Conservation (phyloP, 2,113 vertebrate genomes). For the Isichthys henryi region DNA sequence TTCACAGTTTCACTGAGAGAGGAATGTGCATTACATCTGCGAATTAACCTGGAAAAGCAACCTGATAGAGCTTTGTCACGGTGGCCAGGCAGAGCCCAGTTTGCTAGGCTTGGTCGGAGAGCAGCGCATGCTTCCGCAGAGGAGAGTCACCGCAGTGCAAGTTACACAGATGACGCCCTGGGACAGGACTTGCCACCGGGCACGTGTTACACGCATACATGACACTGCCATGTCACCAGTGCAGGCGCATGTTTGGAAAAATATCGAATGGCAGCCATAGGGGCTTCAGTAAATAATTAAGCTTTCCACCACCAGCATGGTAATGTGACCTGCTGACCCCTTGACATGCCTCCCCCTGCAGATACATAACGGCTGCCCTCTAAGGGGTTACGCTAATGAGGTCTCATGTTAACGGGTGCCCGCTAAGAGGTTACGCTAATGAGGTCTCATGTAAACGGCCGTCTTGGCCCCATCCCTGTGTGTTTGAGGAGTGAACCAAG, state of each 20-base stretch:
- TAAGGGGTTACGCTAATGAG: conserved; percentile 34
- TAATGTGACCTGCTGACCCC: conserved; percentile 34
- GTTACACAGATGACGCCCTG: neutral
- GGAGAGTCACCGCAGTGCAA: neutral
- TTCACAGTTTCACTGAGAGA: neutral
- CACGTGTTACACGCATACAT: no score
- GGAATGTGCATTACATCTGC: neutral
- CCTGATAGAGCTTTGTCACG: neutral
- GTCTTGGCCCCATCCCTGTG: conserved; percentile 13
- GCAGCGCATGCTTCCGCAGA: neutral
- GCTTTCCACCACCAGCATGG: conserved; percentile 26
- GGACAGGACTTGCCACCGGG: neutral
- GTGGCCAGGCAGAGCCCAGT: neutral
- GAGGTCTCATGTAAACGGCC: conserved; percentile 33
- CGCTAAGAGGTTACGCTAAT: conserved; percentile 33
- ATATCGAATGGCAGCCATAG: neutral
- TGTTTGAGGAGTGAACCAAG: conserved; percentile 16
- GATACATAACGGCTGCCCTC: conserved; percentile 25
- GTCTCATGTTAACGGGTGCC: conserved; percentile 32
- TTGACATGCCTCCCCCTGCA: conserved; percentile 15
- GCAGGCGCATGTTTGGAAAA: neutral
- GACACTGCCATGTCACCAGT: neutral
- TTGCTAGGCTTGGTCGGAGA: neutral
- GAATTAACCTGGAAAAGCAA: neutral
- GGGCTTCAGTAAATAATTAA: conserved; percentile 32